A percentile compares a stretch with the other conserved stretches of the same genome.
phyloP scores from a whole-genome alignment of 2,113 vertebrate genomes.

The Lepidiolamprologus cunningtoni region DNA sequence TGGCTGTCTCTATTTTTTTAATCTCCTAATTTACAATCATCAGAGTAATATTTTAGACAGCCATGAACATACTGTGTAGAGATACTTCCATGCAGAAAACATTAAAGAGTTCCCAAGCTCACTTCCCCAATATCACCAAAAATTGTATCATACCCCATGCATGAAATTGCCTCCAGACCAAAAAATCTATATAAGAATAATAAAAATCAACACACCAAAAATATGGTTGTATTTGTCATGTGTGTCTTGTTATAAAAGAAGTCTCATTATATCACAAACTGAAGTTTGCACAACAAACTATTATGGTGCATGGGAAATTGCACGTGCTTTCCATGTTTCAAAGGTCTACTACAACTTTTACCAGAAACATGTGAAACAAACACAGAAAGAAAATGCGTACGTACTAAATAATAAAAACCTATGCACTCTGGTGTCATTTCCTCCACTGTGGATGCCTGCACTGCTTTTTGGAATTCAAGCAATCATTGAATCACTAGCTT shows the following conservation, averaged over 20 bases:
- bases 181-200: slow-evolving; percentile 8
- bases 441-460: background rate
- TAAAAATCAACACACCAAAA: slow-evolving; percentile 15
- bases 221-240: background rate
- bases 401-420: background rate
- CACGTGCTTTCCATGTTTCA: background rate
- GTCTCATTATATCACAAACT: background rate
- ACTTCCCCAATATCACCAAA: background rate
- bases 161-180: slow-evolving; percentile 55
- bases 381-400: background rate
- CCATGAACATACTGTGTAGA: background rate
- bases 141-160: slow-evolving; percentile 43
- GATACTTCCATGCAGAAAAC: background rate
- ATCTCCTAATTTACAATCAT: background rate
- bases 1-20: background rate
- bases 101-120: background rate
- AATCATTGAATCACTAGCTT: slow-evolving; percentile 10
- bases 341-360: background rate
- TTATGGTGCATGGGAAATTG: background rate
- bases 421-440: background rate
- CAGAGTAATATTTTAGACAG: background rate
- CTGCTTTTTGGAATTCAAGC: background rate
- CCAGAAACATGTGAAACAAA: background rate
- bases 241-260: background rate
- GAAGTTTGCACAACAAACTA: background rate